Percentiles rank a stretch among this genome's conserved stretches.
phyloP scores from a whole-genome alignment of 1,140 invertebrate species.

The Drosophila fuyamai region DNA sequence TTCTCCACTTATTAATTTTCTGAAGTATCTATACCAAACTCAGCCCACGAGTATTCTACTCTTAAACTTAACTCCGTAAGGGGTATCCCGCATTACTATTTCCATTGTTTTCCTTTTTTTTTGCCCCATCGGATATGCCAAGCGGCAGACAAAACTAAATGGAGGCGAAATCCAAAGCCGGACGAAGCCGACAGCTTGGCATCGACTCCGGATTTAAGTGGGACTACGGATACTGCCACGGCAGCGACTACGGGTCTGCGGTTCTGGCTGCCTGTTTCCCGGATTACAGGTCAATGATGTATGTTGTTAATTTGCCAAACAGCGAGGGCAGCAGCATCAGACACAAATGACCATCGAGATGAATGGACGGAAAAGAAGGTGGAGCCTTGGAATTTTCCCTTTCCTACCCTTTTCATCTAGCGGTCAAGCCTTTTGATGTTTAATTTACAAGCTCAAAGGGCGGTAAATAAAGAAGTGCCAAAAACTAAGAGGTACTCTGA shows the following conservation, averaged over 20 bases:
- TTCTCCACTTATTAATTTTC: no score
- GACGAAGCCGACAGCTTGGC: constrained; percentile 29
- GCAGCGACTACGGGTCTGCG: constrained; percentile 9
- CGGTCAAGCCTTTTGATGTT: constrained; percentile 45
- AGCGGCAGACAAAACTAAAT: constrained; percentile 5
- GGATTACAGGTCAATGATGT: constrained; percentile 69
- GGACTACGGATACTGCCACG: constrained; percentile 4
- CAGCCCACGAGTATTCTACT: no score
- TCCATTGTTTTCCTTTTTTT: background rate
- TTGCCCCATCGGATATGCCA: background rate
- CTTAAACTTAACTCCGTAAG: no score
- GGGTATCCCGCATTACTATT: background rate
- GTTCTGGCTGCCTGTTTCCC: constrained; percentile 6
- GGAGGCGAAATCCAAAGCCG: constrained; percentile 13
- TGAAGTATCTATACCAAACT: no score
- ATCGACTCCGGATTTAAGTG: constrained; percentile 3
- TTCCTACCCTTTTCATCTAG: background rate
- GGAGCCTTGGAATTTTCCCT: constrained; percentile 4
- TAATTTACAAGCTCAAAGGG: constrained; percentile 30
- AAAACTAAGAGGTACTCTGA: background rate
- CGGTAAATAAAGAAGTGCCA: constrained; percentile 5
- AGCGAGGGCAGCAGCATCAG: constrained; percentile 18
- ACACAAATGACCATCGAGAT: constrained; percentile 24
- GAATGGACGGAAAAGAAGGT: constrained; percentile 13
- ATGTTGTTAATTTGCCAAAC: constrained; percentile 70